These are phyloP conservation scores for Amyelois transitella DNA, from an alignment of 1,140 invertebrate genomes.

Conservation along the genomic window DNA sequence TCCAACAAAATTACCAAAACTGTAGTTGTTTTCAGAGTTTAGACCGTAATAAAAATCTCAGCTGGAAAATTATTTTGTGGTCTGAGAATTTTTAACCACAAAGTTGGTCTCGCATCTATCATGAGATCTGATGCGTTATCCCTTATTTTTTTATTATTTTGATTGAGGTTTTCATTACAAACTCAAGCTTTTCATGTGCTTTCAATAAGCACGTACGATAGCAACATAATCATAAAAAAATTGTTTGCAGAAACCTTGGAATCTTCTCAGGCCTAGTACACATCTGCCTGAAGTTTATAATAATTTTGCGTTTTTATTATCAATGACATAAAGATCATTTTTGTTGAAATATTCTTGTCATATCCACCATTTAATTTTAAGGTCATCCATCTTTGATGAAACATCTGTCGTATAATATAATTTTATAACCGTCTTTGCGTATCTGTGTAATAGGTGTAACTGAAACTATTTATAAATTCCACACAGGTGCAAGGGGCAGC, in stretches of 20 bases:
- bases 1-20: neutral
- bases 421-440: constrained; percentile 8
- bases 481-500: constrained; percentile 49
- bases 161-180: no score
- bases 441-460: constrained; percentile 33
- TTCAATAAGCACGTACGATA: no score
- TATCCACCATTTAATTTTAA: neutral
- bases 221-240: no score
- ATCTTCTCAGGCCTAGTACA: neutral
- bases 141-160: no score
- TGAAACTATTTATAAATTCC: constrained; percentile 59
- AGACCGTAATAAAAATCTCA: neutral
- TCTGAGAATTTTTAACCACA: neutral
- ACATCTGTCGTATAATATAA: constrained; percentile 3
- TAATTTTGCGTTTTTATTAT: neutral
- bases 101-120: neutral
- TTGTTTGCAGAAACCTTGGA: no score
- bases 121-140: neutral
- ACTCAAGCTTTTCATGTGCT: no score
- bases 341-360: neutral
- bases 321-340: neutral
- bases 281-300: neutral
- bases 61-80: neutral
- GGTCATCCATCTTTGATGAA: neutral
- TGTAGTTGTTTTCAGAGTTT: neutral